These are phyloP conservation scores for Choreutis nemorana DNA, from an alignment of 2,888 invertebrate species.

Conservation along the genomic window DNA sequence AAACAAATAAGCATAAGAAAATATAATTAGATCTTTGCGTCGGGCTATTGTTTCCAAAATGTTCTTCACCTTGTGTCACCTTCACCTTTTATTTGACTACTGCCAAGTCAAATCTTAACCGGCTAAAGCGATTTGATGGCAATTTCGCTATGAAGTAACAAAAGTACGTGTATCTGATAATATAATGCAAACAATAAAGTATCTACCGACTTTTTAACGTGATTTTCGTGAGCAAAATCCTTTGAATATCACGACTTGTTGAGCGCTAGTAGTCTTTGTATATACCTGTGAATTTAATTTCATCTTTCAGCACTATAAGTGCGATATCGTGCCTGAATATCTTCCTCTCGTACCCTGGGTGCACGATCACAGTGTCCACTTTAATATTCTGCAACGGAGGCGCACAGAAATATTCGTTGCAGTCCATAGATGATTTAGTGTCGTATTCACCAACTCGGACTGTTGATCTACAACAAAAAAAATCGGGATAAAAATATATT, in stretches of 20 bases:
- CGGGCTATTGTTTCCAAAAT: neutral
- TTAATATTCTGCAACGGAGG: conserved; percentile 74
- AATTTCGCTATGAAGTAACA: too few species aligned
- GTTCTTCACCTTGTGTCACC: neutral
- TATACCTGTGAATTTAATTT: conserved; percentile 63
- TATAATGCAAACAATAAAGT: too few species aligned
- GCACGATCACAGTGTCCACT: conserved; percentile 78
- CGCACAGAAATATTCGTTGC: conserved; percentile 78
- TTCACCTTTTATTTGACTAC: too few species aligned
- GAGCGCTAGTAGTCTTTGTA: too few species aligned
- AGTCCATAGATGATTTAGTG: conserved; percentile 76
- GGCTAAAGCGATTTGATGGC: too few species aligned
- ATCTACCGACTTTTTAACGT: too few species aligned
- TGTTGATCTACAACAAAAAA: conserved; percentile 65
- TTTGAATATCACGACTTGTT: too few species aligned
- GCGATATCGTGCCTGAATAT: conserved; percentile 77
- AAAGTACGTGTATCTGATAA: too few species aligned
- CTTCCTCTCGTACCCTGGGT: conserved; percentile 77
- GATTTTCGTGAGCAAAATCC: too few species aligned
- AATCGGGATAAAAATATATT: too few species aligned
- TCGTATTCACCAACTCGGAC: conserved; percentile 80
- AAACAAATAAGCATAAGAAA: too few species aligned
- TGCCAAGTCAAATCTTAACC: too few species aligned
- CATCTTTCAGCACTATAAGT: conserved; percentile 72
- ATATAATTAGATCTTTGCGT: neutral